Conservation (phyloP, 2,797 vertebrate genomes). For the Paguma larvata region DNA sequence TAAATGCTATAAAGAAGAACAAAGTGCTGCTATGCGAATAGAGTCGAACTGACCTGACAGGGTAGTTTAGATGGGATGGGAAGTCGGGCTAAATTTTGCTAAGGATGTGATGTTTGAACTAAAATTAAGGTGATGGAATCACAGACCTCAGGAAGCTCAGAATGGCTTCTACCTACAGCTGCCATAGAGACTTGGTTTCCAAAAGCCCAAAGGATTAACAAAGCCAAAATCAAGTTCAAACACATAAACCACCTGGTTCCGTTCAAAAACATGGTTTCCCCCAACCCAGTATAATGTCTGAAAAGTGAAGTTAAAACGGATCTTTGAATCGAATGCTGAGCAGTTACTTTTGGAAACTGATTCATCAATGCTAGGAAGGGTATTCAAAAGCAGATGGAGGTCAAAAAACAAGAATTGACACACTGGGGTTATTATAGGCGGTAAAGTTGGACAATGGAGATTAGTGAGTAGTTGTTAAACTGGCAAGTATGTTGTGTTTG, state of each 20-base stretch:
- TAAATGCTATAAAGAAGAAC: background rate
- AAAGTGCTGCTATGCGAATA: background rate
- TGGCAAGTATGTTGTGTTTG: background rate
- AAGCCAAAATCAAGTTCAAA: constrained; percentile 31
- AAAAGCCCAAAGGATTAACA: background rate
- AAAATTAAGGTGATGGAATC: background rate
- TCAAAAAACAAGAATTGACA: background rate
- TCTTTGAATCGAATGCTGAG: background rate
- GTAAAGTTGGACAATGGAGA: background rate
- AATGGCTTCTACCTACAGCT: background rate
- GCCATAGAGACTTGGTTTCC: background rate
- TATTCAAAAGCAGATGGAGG: background rate
- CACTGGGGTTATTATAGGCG: background rate
- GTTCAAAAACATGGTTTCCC: background rate
- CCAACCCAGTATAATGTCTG: background rate
- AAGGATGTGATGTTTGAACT: background rate
- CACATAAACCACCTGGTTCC: background rate
- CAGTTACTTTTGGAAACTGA: background rate
- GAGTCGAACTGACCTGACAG: background rate
- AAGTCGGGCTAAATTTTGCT: background rate
- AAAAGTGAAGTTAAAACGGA: constrained; percentile 32
- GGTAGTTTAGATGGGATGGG: background rate
- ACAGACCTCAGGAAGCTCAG: background rate
- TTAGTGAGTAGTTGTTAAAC: background rate
- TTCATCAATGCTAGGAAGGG: background rate